These are phyloP conservation scores for Phenganax marumi DNA, from an alignment of 92 coral and sea anemone genomes.

Conservation along the genomic window DNA sequence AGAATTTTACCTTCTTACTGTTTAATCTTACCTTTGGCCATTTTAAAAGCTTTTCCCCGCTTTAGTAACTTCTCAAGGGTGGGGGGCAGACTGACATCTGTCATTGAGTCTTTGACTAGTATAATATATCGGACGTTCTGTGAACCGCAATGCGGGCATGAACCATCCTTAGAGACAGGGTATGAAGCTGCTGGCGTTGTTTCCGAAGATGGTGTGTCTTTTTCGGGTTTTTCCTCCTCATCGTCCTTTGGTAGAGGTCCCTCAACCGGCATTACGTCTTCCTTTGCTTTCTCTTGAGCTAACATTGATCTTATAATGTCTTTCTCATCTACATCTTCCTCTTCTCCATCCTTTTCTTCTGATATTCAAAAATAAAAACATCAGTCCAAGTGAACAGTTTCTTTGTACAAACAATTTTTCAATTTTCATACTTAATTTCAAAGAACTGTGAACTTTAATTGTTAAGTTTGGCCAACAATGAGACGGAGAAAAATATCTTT, in stretches of 20 bases:
- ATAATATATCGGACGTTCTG: constrained; percentile 80
- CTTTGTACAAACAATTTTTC: too few species aligned
- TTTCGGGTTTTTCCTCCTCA: neutral
- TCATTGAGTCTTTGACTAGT: constrained; percentile 65
- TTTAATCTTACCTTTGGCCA: constrained; percentile 87
- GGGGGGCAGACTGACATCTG: constrained; percentile 71
- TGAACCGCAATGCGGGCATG: constrained; percentile 87
- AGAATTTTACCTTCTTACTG: neutral
- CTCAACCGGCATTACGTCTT: neutral
- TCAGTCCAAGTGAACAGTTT: neutral
- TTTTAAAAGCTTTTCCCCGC: constrained; percentile 84
- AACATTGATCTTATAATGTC: constrained; percentile 92
- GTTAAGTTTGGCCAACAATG: too few species aligned
- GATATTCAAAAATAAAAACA: constrained; percentile 39
- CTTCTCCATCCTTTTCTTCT: constrained; percentile 64
- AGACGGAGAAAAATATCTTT: too few species aligned
- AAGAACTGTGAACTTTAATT: too few species aligned
- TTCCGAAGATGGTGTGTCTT: constrained; percentile 19
- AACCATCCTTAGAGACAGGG: constrained; percentile 84
- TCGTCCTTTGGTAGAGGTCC: neutral
- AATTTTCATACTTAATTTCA: too few species aligned
- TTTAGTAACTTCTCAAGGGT: constrained; percentile 71
- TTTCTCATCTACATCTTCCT: constrained; percentile 85
- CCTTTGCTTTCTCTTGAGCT: constrained; percentile 79
- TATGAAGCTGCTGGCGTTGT: constrained; percentile 45